Evolutionary conservation across 2,888 invertebrate genomes (phyloP), one percentile per base, ranked within the genome.

Genomic region (Acleris cristana): DNA sequence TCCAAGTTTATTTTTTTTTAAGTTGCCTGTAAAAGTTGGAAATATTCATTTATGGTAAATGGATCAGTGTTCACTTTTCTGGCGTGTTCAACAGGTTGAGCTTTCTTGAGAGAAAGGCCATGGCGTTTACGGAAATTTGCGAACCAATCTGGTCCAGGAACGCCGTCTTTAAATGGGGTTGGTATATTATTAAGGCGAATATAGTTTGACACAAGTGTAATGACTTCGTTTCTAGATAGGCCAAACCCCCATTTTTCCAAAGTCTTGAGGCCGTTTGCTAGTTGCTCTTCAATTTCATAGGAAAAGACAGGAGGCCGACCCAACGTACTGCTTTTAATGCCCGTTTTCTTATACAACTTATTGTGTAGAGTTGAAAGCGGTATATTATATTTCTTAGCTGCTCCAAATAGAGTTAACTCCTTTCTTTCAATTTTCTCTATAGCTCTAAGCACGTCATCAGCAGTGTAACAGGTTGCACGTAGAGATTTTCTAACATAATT

Each of bases 61-160:
- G 69, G 70, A 55, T 71, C 70, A 7, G 65, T 71, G 57, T 64
- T 69, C 51, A 52, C 16, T 18, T 61, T 66, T 44, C 61, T 19
- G 10, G 52, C 26, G 7, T 49, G 16, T 34, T 48, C 55, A n/a
- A 59, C 51, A 6, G 51, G 34, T 16, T 59, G 34, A 16, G 34
- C 34, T 51, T 51, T 59, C 21, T 59, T 59, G 0, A 59, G 5
- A 26, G 51, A 51, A 7, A 59, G 51, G 4, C 51, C 10, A 14
- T 59, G 59, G 2, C 59, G 16, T 34, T 51, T 34, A 12, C 16
- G 30, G 16, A 40, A 59, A 19, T 49, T 51, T 2, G 19, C 10
- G 14, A 59, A 59, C 51, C 59, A 59, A 14, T 59, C 59, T 30
- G 30, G 44, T 12, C 59, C 59, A 6, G 59, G 40, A 14, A 40